A percentile compares a stretch with the other conserved stretches of the same genome.
These are phyloP conservation scores for Pelochelys cantorii DNA, from an alignment of 2,797 vertebrate genomes.

Conservation along the genomic window DNA sequence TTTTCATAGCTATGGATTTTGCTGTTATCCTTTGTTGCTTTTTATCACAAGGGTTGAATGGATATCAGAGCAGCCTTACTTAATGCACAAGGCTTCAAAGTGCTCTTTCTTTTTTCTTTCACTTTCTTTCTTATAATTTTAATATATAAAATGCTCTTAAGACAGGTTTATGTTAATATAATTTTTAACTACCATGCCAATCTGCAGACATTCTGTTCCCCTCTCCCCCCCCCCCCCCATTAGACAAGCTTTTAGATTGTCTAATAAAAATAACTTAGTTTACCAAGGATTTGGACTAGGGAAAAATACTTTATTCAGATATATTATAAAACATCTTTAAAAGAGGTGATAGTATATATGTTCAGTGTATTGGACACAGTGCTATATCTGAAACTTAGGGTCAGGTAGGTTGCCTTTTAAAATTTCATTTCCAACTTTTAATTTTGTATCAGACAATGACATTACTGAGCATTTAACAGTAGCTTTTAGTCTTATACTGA, in stretches of 20 bases:
- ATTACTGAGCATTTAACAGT: not conserved
- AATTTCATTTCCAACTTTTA: not conserved
- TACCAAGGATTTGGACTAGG: not conserved
- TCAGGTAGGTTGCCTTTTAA: not conserved
- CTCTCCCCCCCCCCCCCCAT: rapidly evolving
- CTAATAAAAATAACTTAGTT: too few relatives aligned
- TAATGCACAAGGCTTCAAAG: not conserved
- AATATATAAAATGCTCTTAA: not conserved
- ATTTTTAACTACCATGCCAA: not conserved
- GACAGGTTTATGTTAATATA: not conserved
- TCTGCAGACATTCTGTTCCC: rapidly evolving
- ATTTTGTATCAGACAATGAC: not conserved
- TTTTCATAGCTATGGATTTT: slow-evolving; percentile 44
- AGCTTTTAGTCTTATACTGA: slow-evolving; percentile 36
- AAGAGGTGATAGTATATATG: not conserved
- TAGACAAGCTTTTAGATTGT: not conserved
- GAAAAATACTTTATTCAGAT: not conserved
- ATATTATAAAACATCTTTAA: not conserved
- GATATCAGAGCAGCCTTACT: not conserved
- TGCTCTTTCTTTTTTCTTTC: not conserved
- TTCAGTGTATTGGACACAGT: not conserved
- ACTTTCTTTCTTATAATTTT: not conserved
- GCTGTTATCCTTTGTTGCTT: slow-evolving; percentile 24
- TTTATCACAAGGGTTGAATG: slow-evolving; percentile 22
- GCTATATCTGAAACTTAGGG: not conserved